Evolutionary conservation across 2,797 vertebrate species (phyloP).

Genomic region (Gadopsis bispinosus): DNA sequence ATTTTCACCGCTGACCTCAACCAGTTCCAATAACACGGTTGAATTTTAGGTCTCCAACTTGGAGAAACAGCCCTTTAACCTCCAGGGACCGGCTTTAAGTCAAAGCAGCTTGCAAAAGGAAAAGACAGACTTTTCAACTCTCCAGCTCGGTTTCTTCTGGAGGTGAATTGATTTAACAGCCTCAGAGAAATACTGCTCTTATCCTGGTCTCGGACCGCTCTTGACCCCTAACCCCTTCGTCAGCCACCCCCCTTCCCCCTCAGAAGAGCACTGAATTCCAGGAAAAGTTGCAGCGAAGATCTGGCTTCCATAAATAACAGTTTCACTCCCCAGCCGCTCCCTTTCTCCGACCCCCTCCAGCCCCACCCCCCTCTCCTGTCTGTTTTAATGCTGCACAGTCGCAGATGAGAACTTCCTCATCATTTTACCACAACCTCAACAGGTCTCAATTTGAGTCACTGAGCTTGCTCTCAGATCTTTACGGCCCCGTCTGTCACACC

Average conservation of each 20-base stretch:
- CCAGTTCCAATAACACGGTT: slow-evolving; percentile 49
- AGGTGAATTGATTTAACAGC: slow-evolving; percentile 76
- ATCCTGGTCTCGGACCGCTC: slow-evolving; percentile 60
- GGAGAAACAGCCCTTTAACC: slow-evolving; percentile 40
- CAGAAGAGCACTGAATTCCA: slow-evolving; percentile 74
- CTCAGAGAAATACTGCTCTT: slow-evolving; percentile 76
- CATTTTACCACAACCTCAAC: slow-evolving; percentile 61
- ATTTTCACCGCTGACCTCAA: slow-evolving; percentile 29
- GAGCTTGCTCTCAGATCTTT: slow-evolving; percentile 73
- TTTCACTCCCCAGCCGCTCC: slow-evolving; percentile 64
- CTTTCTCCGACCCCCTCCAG: slow-evolving; percentile 51
- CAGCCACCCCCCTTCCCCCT: slow-evolving; percentile 12
- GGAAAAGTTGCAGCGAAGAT: slow-evolving; percentile 78
- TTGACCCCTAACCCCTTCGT: slow-evolving; percentile 63
- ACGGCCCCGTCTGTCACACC: slow-evolving; percentile 66
- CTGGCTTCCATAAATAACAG: slow-evolving; percentile 81
- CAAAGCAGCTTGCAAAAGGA: slow-evolving; percentile 32
- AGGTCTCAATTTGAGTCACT: slow-evolving; percentile 60
- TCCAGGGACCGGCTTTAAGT: slow-evolving; percentile 41
- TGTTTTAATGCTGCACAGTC: slow-evolving; percentile 42
- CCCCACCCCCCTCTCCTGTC: slow-evolving; percentile 34
- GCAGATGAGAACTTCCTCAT: slow-evolving; percentile 69
- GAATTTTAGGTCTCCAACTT: slow-evolving; percentile 19
- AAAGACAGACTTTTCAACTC: slow-evolving; percentile 50
- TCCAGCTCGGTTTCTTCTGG: slow-evolving; percentile 47